These are phyloP conservation scores for Acrossocheilus fasciatus DNA, from an alignment of 2,797 vertebrate species.

Conservation along the genomic window DNA sequence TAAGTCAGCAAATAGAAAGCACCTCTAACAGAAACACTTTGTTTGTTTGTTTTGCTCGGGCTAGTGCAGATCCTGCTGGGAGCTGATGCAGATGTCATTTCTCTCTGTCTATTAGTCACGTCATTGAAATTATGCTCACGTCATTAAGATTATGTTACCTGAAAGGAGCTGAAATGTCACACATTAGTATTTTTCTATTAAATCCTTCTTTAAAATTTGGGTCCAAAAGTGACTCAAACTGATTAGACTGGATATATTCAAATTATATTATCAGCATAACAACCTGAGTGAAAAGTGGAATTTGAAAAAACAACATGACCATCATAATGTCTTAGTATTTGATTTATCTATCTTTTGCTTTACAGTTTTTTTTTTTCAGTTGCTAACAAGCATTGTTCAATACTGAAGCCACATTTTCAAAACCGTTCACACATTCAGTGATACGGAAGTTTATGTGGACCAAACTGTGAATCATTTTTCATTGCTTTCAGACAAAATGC, in stretches of 20 bases:
- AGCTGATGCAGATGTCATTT: neutral
- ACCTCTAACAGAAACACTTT: slow-evolving; percentile 60
- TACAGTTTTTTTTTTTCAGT: neutral
- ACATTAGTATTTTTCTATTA: slow-evolving; percentile 29
- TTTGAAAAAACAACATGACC: neutral
- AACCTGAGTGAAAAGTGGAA: neutral
- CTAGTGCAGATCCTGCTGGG: slow-evolving; percentile 21
- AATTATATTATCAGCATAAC: neutral
- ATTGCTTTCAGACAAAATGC: too few species aligned
- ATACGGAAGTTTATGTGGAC: too few species aligned
- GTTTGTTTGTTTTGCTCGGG: slow-evolving; percentile 52
- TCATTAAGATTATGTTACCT: neutral
- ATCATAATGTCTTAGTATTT: neutral
- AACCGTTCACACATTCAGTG: too few species aligned
- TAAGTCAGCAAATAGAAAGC: slow-evolving; percentile 48
- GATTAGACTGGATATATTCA: neutral
- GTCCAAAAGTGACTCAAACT: neutral
- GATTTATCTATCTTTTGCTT: neutral
- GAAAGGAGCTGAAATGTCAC: slow-evolving; percentile 52
- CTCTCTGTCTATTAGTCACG: neutral
- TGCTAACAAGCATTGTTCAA: too few species aligned
- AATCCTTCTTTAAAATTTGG: neutral
- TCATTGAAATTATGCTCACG: neutral
- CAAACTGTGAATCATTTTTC: too few species aligned
- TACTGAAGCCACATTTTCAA: too few species aligned